phyloP scores from a whole-genome alignment of 2,797 vertebrate species.

The Bufotes viridis region DNA sequence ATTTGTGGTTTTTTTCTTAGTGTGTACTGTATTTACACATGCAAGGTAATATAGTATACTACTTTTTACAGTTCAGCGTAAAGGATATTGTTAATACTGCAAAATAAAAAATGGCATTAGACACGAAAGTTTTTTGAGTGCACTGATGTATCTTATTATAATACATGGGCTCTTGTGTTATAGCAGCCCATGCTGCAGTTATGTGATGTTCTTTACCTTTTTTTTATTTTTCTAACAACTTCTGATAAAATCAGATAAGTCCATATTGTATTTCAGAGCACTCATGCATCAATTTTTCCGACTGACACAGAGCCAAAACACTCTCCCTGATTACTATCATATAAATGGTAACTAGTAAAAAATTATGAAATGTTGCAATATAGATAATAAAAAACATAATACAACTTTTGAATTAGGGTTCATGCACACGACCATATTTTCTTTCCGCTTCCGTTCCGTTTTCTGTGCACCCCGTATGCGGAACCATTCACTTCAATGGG shows the following conservation, averaged over 20 bases:
- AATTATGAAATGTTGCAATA: slow-evolving; percentile 35
- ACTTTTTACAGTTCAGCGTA: not conserved
- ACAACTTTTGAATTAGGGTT: slow-evolving; percentile 44
- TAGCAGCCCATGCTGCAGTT: not conserved
- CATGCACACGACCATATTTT: no score
- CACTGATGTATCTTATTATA: not conserved
- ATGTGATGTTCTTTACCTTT: not conserved
- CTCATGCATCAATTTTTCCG: slow-evolving; percentile 18
- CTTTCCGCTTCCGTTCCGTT: no score
- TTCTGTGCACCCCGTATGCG: no score
- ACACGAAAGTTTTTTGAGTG: not conserved
- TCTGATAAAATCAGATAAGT: slow-evolving; percentile 8
- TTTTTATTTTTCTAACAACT: not conserved
- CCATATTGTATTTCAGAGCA: not conserved
- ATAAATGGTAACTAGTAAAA: slow-evolving; percentile 39
- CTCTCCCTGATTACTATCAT: slow-evolving; percentile 28
- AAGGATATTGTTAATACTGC: not conserved
- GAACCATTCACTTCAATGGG: no score
- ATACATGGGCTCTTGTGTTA: not conserved
- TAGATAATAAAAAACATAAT: slow-evolving; percentile 28
- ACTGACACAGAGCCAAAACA: slow-evolving; percentile 28
- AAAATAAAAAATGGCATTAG: not conserved
- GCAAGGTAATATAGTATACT: not conserved
- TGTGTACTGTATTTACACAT: not conserved
- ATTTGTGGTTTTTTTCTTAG: no score